A percentile compares a stretch with the other conserved stretches of the same genome.
Evolutionary conservation across 2,888 invertebrate species (phyloP).

Genomic region (Carterocephalus palaemon): DNA sequence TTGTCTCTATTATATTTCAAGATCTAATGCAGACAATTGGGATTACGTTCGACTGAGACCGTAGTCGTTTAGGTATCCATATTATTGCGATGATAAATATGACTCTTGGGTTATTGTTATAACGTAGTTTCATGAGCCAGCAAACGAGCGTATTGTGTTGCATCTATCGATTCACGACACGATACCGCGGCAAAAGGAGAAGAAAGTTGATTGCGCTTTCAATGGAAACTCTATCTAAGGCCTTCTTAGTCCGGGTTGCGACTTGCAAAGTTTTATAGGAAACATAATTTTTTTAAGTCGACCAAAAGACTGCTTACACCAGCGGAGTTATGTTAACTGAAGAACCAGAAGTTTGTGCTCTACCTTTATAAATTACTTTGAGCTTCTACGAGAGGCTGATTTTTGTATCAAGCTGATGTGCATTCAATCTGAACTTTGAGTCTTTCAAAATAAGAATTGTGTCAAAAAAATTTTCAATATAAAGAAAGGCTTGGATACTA

Average conservation of each 20-base stretch:
- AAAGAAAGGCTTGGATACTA: too few relatives aligned
- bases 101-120: conserved; percentile 52
- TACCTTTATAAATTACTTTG: too few relatives aligned
- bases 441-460: too few relatives aligned
- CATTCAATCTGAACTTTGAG: too few relatives aligned
- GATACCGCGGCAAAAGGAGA: conserved; percentile 57
- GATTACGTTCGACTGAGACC: conserved; percentile 48
- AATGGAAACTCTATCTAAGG: conserved; percentile 40
- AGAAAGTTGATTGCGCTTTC: conserved; percentile 54
- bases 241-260: too few relatives aligned
- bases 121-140: conserved; percentile 61
- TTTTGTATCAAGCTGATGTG: too few relatives aligned
- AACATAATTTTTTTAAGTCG: too few relatives aligned
- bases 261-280: too few relatives aligned
- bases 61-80: conserved; percentile 41
- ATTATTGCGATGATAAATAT: conserved; percentile 42
- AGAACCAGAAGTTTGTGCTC: too few relatives aligned
- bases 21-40: conserved; percentile 29
- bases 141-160: conserved; percentile 64
- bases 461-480: too few relatives aligned
- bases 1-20: conserved; percentile 26
- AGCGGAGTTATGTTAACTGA: too few relatives aligned
- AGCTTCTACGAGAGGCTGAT: background rate
- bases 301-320: too few relatives aligned
- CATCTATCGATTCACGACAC: conserved; percentile 57